Base-by-base conservation (phyloP, 2,888 invertebrate genomes). In the Lydus trimaculatus region DNA sequence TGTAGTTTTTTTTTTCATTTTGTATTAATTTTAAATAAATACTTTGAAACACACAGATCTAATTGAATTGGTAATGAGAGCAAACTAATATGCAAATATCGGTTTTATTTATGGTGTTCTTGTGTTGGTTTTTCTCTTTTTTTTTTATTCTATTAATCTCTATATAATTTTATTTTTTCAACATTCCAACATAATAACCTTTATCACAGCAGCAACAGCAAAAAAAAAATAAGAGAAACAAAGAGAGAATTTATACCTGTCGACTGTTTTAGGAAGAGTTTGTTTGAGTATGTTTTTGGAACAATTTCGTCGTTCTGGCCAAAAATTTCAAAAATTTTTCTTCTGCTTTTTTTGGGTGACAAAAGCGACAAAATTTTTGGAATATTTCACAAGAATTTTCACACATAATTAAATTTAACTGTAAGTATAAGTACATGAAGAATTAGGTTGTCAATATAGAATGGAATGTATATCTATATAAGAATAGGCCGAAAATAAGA, bases 51-150 rank as follows among this genome's bases (percentile, higher is more conserved):
- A 31, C 20, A 60, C 31, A 60, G 11, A 60, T 13, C 33, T 33
- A 33, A 60, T 60, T 60, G 33, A 36, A 33, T 61, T 31, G 39
- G 33, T 36, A 60, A 60, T 33, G 31, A 36, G 33, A 61, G 23
- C 31, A 61, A 36, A 61, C 33, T 23, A 61, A 31, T 61, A 61
- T 36, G 39, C 39, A 61, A 61, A 31, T 61, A 39, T 61, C 15
- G 11, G 15, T 33, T 61, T 23, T 36, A 31, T 61, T 61, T 61
- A 61, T 61, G 20, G 33, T 31, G 39, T 61, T 25, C 7, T 52
- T 13, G 52, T 52, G 3, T 52, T 52, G 7, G 20, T 48, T 48
- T 8, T 48, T 20, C 2, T 48, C 1, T 48, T 20, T 48, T 20
- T 20, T 20, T 48, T 23, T 20, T 48, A 20, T 48, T 48, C 36